Conservation (phyloP, 1,140 invertebrate genomes). For the Drosophila kohkoa region DNA sequence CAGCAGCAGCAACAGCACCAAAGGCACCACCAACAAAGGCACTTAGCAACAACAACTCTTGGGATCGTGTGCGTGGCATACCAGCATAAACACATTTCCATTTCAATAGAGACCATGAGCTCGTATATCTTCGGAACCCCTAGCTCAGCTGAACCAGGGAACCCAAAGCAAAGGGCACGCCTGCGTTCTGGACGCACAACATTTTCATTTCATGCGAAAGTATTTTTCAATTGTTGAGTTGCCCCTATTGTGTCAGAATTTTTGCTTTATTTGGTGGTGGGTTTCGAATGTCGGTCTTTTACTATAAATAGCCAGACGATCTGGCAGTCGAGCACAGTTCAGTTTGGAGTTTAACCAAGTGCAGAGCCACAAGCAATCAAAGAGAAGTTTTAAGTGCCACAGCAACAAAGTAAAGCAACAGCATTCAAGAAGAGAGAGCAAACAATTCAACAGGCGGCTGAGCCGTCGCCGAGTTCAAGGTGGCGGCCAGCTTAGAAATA, state of each 20-base stretch:
- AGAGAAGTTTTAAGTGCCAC: not conserved
- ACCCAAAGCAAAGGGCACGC: slow-evolving; percentile 54
- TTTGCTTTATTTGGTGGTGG: slow-evolving; percentile 57
- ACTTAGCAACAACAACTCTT: slow-evolving; percentile 34
- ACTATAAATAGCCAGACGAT: slow-evolving; percentile 68
- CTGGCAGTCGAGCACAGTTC: slow-evolving; percentile 58
- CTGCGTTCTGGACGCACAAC: slow-evolving; percentile 55
- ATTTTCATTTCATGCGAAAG: slow-evolving; percentile 69
- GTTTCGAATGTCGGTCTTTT: slow-evolving; percentile 14
- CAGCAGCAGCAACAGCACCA: slow-evolving; percentile 28
- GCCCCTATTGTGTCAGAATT: not conserved
- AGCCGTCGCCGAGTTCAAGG: slow-evolving; percentile 52
- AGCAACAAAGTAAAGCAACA: not conserved
- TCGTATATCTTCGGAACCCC: slow-evolving; percentile 54
- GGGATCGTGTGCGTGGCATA: slow-evolving; percentile 52
- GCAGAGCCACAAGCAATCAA: slow-evolving; percentile 14
- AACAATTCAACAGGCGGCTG: slow-evolving; percentile 24
- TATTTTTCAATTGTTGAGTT: slow-evolving; percentile 61
- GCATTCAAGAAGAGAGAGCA: not conserved
- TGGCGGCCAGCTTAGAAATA: slow-evolving; percentile 39
- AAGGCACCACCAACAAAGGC: not conserved
- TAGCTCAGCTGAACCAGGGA: slow-evolving; percentile 53
- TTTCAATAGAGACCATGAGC: slow-evolving; percentile 52
- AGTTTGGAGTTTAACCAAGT: slow-evolving; percentile 41
- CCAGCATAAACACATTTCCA: slow-evolving; percentile 71